Conservation (phyloP, 2,888 invertebrate species). For the Drosophila testacea region DNA sequence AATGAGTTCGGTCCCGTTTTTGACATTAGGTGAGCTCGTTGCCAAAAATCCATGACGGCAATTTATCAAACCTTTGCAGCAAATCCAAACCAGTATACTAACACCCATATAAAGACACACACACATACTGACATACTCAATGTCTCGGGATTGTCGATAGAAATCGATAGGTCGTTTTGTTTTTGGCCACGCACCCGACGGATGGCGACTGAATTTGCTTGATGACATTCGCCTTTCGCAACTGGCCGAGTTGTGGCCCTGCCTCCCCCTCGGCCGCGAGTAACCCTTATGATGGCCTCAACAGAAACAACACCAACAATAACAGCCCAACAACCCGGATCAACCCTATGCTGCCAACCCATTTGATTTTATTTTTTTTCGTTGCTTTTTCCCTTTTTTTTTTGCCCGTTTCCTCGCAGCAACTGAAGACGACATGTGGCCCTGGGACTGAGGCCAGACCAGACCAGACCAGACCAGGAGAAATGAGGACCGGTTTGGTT, state of each 20-base stretch:
- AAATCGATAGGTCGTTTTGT: constrained; percentile 74
- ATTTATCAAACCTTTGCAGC: constrained; percentile 58
- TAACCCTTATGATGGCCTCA: constrained; percentile 73
- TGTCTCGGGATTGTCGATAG: constrained; percentile 42
- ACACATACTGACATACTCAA: constrained; percentile 11
- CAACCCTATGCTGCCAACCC: constrained; percentile 75
- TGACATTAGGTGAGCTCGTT: constrained; percentile 13
- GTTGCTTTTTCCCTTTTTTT: constrained; percentile 61
- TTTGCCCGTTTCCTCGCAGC: constrained; percentile 26
- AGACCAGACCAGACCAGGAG: constrained; percentile 19
- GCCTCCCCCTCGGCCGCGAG: constrained; percentile 37
- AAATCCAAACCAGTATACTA: constrained; percentile 40
- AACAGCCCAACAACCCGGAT: constrained; percentile 30
- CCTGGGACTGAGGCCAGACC: constrained; percentile 16
- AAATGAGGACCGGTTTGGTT: constrained; percentile 62
- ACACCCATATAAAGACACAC: constrained; percentile 10
- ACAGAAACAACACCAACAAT: constrained; percentile 29
- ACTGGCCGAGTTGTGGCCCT: constrained; percentile 13
- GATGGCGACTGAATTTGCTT: constrained; percentile 59
- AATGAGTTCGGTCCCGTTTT: constrained; percentile 5
- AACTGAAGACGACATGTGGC: constrained; percentile 75
- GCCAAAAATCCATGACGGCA: constrained; percentile 50
- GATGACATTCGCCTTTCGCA: constrained; percentile 61
- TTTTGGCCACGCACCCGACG: constrained; percentile 59
- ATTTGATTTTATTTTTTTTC: constrained; percentile 71